phyloP scores from a whole-genome alignment of 2,888 invertebrate species.

The Coecobrya sp. region DNA sequence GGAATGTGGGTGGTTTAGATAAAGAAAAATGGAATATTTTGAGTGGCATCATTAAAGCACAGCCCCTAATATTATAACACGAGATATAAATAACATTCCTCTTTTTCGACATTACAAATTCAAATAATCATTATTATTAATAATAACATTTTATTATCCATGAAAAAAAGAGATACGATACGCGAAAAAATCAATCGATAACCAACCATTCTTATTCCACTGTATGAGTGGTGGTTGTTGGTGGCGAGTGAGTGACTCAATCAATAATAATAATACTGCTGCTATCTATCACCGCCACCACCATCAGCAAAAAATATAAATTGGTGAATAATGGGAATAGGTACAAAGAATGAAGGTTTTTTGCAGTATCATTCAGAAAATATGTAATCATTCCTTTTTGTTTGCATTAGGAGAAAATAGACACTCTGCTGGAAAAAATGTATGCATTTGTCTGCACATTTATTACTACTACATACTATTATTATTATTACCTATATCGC shows the following conservation, averaged over 20 bases:
- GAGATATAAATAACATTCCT: neutral
- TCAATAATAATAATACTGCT: conserved; percentile 68
- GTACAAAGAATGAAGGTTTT: conserved; percentile 54
- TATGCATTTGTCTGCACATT: neutral
- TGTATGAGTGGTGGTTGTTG: neutral
- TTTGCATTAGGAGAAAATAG: conserved; percentile 71
- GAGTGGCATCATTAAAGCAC: too few relatives aligned
- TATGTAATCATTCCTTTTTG: conserved; percentile 64
- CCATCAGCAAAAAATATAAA: neutral
- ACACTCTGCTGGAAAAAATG: conserved; percentile 24
- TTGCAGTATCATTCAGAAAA: conserved; percentile 74
- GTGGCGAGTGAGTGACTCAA: conserved; percentile 53
- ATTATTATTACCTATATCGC: neutral
- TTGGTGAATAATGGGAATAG: conserved; percentile 39
- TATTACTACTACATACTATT: neutral
- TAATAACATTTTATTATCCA: conserved; percentile 15
- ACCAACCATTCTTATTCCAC: conserved; percentile 41
- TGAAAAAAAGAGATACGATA: conserved; percentile 34
- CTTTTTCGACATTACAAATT: conserved; percentile 25
- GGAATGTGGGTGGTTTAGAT: too few relatives aligned
- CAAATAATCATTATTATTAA: conserved; percentile 46
- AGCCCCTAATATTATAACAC: neutral
- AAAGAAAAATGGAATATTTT: too few relatives aligned
- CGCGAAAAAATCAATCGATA: conserved; percentile 71
- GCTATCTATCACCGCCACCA: conserved; percentile 32